A percentile compares a stretch with the other conserved stretches of the same genome.
These are phyloP conservation scores for Pinctada fucata DNA, from an alignment of 2,888 invertebrate species.

Conservation along the genomic window DNA sequence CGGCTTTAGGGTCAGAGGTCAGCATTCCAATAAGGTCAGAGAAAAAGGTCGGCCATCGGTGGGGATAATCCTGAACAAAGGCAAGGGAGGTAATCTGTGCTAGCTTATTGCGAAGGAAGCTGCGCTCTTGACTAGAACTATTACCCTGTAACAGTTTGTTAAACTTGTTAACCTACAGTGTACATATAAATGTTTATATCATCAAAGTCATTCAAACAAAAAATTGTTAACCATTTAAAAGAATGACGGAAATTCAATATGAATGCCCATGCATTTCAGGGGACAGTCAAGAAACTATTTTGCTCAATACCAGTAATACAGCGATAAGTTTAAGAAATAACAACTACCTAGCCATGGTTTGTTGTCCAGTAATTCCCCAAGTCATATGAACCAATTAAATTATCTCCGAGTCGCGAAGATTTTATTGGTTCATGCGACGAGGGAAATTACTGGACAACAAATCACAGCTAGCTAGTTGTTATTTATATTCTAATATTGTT, in stretches of 20 bases:
- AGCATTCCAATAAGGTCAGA: constrained; percentile 77
- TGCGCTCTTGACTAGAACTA: constrained; percentile 67
- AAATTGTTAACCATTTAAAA: background rate
- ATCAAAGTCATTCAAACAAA: background rate
- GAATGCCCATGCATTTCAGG: too few species aligned
- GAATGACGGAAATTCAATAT: background rate
- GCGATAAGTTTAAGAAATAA: too few species aligned
- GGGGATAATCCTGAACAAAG: constrained; percentile 79
- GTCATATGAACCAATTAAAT: too few species aligned
- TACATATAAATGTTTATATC: background rate
- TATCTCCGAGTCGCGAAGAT: too few species aligned
- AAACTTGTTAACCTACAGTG: background rate
- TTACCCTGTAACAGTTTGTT: constrained; percentile 50
- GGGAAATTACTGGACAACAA: too few species aligned
- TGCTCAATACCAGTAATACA: background rate
- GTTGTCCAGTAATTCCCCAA: too few species aligned
- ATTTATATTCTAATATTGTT: too few species aligned
- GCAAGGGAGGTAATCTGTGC: constrained; percentile 80
- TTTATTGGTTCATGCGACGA: too few species aligned
- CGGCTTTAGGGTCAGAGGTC: constrained; percentile 74
- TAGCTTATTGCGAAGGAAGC: constrained; percentile 79
- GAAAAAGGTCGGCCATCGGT: constrained; percentile 80
- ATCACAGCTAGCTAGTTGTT: too few species aligned
- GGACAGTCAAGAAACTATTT: background rate
- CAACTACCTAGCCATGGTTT: too few species aligned